A percentile compares a stretch with the other conserved stretches of the same genome.
Evolutionary conservation across 2,888 invertebrate species (phyloP).

Genomic region (Amblyjoppa fuscipennis): DNA sequence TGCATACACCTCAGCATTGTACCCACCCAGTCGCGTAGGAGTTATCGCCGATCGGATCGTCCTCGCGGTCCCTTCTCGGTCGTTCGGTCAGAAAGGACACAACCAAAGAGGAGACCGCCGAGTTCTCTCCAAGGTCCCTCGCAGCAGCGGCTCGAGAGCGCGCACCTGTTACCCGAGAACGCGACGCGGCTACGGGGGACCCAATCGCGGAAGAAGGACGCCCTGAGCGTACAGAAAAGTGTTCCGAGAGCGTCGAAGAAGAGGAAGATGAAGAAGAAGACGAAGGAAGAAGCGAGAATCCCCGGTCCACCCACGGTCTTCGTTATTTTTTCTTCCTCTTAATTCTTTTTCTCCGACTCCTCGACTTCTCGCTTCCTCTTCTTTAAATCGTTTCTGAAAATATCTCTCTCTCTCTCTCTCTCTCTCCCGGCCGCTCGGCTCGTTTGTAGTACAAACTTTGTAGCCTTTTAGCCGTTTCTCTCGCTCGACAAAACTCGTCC

Average conservation of each 20-base stretch:
- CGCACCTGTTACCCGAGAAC: constrained; percentile 71
- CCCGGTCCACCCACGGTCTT: constrained; percentile 70
- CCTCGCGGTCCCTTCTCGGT: constrained; percentile 70
- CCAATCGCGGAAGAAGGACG: constrained; percentile 22
- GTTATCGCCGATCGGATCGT: constrained; percentile 79
- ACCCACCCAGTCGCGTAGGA: not conserved
- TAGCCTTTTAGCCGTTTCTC: constrained; percentile 61
- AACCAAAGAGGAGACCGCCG: constrained; percentile 58
- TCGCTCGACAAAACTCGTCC: constrained; percentile 25
- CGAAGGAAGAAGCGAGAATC: constrained; percentile 52
- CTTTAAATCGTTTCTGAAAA: constrained; percentile 48
- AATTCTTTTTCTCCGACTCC: constrained; percentile 44
- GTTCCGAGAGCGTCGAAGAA: constrained; percentile 47
- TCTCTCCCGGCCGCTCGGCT: constrained; percentile 46
- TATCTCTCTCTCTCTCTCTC: not conserved
- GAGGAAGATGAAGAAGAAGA: constrained; percentile 33
- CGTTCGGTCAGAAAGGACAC: constrained; percentile 66
- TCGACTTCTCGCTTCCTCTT: constrained; percentile 51
- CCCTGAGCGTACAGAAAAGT: constrained; percentile 52
- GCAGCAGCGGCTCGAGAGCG: constrained; percentile 36
- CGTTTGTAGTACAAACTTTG: constrained; percentile 73
- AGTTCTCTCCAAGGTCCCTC: constrained; percentile 68
- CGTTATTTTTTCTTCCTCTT: constrained; percentile 30
- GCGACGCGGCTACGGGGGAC: constrained; percentile 9
- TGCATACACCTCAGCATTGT: constrained; percentile 49